These are phyloP conservation scores for Neosalanx taihuensis DNA, from an alignment of 2,797 vertebrate species.

Conservation along the genomic window DNA sequence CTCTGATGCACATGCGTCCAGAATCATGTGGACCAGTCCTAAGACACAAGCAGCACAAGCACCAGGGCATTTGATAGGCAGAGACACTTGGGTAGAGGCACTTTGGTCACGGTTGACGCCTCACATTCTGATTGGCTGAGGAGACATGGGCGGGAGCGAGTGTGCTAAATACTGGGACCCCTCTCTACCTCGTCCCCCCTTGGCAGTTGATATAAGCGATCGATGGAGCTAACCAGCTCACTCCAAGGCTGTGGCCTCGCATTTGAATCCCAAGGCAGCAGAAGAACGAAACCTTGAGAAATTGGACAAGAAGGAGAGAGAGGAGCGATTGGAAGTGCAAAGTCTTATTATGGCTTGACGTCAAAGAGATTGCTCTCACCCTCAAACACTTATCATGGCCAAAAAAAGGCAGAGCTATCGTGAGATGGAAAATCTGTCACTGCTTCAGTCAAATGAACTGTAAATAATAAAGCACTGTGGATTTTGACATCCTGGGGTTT, in stretches of 20 bases:
- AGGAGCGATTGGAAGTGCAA: neutral
- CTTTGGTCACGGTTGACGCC: neutral
- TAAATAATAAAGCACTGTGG: too few species aligned
- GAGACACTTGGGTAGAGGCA: conserved; percentile 20
- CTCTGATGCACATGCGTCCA: conserved; percentile 45
- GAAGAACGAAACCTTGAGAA: conserved; percentile 79
- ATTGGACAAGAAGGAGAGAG: conserved; percentile 13
- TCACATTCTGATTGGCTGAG: conserved; percentile 18
- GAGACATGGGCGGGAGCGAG: conserved; percentile 10
- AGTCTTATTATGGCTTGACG: conserved; percentile 44
- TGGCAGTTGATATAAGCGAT: conserved; percentile 66
- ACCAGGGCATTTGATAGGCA: conserved; percentile 26
- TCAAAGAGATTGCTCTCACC: conserved; percentile 15
- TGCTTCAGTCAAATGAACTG: too few species aligned
- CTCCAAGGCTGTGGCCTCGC: conserved; percentile 78
- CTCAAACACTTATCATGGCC: neutral
- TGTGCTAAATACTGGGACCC: conserved; percentile 5
- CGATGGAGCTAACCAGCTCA: conserved; percentile 79
- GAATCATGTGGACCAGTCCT: conserved; percentile 27
- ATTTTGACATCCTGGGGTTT: too few species aligned
- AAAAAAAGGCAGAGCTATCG: neutral
- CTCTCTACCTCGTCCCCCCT: neutral
- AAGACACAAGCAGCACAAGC: conserved; percentile 22
- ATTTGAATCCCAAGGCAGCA: conserved; percentile 77
- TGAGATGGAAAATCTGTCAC: too few species aligned